Evolutionary conservation across 1,140 invertebrate genomes (phyloP), one percentile per base, ranked within the genome.

Genomic region (Meteorus sp.): DNA sequence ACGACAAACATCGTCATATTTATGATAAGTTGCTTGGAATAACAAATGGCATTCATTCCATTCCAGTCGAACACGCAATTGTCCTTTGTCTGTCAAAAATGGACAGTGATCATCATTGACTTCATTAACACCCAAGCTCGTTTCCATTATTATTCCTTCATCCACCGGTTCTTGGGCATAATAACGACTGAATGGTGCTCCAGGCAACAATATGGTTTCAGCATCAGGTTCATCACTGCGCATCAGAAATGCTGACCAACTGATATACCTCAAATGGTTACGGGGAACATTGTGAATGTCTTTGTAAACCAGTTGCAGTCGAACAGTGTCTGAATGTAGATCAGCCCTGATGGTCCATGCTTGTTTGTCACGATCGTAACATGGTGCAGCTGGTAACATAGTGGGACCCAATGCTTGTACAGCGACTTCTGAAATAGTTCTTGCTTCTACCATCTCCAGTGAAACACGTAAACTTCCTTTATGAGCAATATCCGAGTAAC

Each of bases 41-140:
- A 95, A 83, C 37, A 94, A 80, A 64, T 93, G 89, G 31, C 89
- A 91, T 70, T 94, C 91, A 63, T 89, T 85, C 91, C 92, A 94
- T 72, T 94, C 92, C 1, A 95, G 84, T 62, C 93, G 88, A 7
- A 94, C 86, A 8, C 87, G 84, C 29, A 94, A 76, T 61, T 90
- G 88, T 9, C 88, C 86, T 65, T 89, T 89, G 48, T 90, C 87
- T 41, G 90, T 89, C 22, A 93, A 70, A 71, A 87, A 93, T n/a
- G 86, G 82, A 71, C 86, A 88, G 17, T 85, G 85, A n/a, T 89
- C 83, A 37, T 89, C 86, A 79, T 91, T 83, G 7, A 93, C 88
- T 76, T 92, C 89, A 74, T 89, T 88, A 7, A 92, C 86, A 1
- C 86, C 84, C 2, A 94, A 83, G 61, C 89, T 86, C 1, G 90